Percentiles rank a stretch among this genome's conserved stretches.
These are phyloP conservation scores for Reticulitermes speratus DNA, from an alignment of 1,140 invertebrate species.

Conservation along the genomic window DNA sequence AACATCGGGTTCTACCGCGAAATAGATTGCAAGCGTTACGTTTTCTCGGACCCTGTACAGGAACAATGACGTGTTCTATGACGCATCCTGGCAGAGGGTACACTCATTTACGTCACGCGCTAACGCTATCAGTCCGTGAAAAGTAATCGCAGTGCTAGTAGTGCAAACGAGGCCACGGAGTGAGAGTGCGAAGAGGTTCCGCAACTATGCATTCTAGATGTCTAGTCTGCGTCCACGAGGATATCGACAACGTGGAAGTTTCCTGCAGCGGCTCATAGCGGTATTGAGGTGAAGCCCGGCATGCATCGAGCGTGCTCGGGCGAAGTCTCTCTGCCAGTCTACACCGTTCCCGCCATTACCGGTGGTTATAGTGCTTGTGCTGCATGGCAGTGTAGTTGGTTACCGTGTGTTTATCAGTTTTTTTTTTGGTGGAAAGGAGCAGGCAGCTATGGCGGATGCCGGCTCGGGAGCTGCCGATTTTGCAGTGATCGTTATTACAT, in stretches of 20 bases:
- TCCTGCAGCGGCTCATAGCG: constrained; percentile 13
- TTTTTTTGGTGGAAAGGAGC: too few species aligned
- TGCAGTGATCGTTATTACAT: constrained; percentile 26
- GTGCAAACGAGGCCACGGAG: neutral
- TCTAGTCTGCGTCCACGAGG: neutral
- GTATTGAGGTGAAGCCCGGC: neutral
- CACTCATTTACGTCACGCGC: neutral
- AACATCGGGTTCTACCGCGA: neutral
- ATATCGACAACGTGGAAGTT: neutral
- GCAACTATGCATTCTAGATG: neutral
- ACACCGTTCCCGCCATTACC: neutral
- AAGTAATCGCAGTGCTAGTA: neutral
- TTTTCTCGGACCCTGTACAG: neutral
- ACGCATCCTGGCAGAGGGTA: neutral
- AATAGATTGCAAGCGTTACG: neutral
- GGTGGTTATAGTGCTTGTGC: neutral
- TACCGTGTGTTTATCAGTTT: neutral
- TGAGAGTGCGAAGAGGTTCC: neutral
- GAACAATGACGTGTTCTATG: neutral
- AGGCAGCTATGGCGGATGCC: constrained; percentile 18
- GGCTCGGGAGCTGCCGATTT: neutral
- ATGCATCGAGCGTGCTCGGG: neutral
- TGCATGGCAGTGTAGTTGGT: neutral
- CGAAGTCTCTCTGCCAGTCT: neutral
- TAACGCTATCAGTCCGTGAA: neutral